Evolutionary conservation across 2,888 invertebrate genomes (phyloP).

Genomic region (Himalopsyche kuldschensis): DNA sequence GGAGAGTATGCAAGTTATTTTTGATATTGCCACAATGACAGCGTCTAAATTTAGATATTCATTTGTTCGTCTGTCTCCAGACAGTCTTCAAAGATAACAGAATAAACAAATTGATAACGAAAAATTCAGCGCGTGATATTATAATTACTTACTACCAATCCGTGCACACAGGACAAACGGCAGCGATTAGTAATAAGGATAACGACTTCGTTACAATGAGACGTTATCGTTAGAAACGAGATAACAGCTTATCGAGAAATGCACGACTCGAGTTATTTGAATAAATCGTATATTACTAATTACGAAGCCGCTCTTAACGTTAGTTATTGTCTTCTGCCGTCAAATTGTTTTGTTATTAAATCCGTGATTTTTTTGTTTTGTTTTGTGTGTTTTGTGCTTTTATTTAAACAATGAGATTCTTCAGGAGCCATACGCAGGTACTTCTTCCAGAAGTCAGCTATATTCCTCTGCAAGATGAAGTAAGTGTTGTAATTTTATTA

Average conservation of each 20-base stretch:
- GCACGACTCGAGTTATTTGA: background rate
- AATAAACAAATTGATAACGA: background rate
- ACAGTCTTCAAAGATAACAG: too few species aligned
- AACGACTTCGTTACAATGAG: background rate
- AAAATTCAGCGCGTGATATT: background rate
- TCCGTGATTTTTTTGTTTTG: background rate
- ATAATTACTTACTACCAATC: background rate
- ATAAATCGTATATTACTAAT: background rate
- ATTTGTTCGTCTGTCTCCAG: too few species aligned
- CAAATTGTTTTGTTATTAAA: background rate
- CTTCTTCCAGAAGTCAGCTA: background rate
- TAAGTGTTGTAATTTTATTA: background rate
- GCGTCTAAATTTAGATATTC: too few species aligned
- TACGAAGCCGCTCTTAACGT: background rate
- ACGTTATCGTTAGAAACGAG: background rate
- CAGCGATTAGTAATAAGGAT: background rate
- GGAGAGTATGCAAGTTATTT: too few species aligned
- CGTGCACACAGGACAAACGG: background rate
- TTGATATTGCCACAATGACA: too few species aligned
- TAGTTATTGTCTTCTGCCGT: background rate
- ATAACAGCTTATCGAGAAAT: background rate
- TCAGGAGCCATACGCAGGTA: background rate
- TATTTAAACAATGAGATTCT: background rate
- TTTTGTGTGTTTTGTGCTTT: background rate
- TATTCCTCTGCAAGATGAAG: background rate